Evolutionary conservation across 2,888 invertebrate genomes (phyloP), one percentile per base, ranked within the genome.

Genomic region (Himalopsyche japonica): DNA sequence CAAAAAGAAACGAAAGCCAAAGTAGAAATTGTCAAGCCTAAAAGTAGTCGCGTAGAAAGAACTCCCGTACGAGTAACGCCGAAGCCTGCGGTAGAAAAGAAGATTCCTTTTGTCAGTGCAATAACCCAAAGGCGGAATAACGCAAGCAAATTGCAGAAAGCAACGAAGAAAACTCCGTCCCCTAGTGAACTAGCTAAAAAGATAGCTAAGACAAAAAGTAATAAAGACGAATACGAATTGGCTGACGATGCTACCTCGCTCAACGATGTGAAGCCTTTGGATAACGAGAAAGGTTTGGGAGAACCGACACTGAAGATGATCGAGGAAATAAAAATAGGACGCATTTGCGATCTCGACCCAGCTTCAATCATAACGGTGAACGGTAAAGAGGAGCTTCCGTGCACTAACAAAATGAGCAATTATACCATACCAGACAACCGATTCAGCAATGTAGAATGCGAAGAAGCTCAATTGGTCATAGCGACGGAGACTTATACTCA

Each of bases 301-400:
- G 82, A 81, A 20, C 82, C 87, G 76, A 88, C 88, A 86, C 86
- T 86, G 30, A 88, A 88, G 86, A 86, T 87, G 32, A 83, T 30
- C 12, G 80, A 86, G 70, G 64, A 88, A 89, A 88, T 90, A 89
- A 93, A 92, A 92, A 91, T 91, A 91, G 91, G 90, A 87, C 89
- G 90, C 90, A 89, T 92, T 87, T 88, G 92, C 89, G 89, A 93
- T 89, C 88, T 89, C 88, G 90, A 93, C 88, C 87, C 91, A 79
- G 89, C 90, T 85, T 88, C 89, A 1, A 89, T 91, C 89, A 92
- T 93, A 30, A 93, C 91, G 32, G 94, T 94, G 43, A 93, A 95
- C 87, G 95, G 95, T 18, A 94, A 93, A 88, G 96, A 95, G 89
- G 96, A 96, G 90, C 90, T 95, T 87, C 95, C 95, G 0, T 92